Evolutionary conservation across 2,888 invertebrate genomes (phyloP).

Genomic region (Stegophylla sp.): DNA sequence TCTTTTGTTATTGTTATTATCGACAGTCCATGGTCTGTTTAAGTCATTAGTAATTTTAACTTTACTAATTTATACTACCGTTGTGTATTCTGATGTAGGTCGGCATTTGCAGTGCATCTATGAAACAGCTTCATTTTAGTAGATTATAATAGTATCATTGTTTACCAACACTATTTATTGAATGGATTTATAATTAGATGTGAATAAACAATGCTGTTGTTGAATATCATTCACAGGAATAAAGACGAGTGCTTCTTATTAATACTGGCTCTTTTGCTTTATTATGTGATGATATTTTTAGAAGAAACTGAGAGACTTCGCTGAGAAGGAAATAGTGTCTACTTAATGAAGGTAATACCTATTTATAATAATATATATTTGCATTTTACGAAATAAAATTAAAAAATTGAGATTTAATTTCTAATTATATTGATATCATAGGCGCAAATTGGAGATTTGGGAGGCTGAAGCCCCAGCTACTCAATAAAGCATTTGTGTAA

Average conservation of each 20-base stretch:
- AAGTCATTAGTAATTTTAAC: too few species aligned
- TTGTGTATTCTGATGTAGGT: too few species aligned
- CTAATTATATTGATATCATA: not conserved
- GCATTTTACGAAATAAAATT: too few species aligned
- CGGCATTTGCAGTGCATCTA: too few species aligned
- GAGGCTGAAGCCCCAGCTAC: not conserved
- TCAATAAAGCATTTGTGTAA: too few species aligned
- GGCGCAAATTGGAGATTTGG: not conserved
- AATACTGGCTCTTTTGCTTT: constrained; percentile 47
- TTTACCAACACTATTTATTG: not conserved
- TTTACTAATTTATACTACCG: too few species aligned
- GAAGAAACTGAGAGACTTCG: constrained; percentile 44
- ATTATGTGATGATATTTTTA: constrained; percentile 53
- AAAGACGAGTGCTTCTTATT: constrained; percentile 52
- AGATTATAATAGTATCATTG: too few species aligned
- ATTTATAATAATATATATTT: too few species aligned
- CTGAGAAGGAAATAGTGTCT: not conserved
- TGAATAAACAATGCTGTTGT: constrained; percentile 43
- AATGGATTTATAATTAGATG: not conserved
- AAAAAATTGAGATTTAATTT: not conserved
- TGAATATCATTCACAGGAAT: constrained; percentile 54
- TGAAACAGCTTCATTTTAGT: too few species aligned
- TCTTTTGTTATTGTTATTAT: constrained; percentile 42
- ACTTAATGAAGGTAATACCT: too few species aligned
- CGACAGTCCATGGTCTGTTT: too few species aligned